Percentiles rank a stretch among this genome's conserved stretches.
These are phyloP conservation scores for Motacilla tschutschensis DNA, from an alignment of 2,113 vertebrate species.

Conservation along the genomic window DNA sequence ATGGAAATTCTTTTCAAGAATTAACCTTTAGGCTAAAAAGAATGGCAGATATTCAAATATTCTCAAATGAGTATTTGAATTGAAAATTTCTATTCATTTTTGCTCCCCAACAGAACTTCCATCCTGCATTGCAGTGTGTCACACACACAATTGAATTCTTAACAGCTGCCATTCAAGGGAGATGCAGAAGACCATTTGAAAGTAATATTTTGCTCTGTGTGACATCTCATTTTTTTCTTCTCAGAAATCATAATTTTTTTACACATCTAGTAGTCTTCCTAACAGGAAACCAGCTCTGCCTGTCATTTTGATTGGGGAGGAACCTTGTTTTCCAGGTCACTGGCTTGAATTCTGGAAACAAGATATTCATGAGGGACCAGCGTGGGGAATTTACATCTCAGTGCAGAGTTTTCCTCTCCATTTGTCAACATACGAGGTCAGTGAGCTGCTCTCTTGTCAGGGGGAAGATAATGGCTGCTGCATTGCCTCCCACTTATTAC, in stretches of 20 bases:
- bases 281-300: conserved; percentile 79
- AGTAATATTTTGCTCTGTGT: conserved; percentile 88
- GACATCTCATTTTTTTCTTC: conserved; percentile 85
- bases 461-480: conserved; percentile 86
- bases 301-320: conserved; percentile 89
- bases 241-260: conserved; percentile 91
- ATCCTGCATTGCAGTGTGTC: conserved; percentile 64
- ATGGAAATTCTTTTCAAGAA: conserved; percentile 78
- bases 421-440: conserved; percentile 94
- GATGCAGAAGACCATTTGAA: conserved; percentile 80
- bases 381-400: conserved; percentile 88
- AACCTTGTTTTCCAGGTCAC: conserved; percentile 87
- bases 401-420: conserved; percentile 91
- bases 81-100: conserved; percentile 71
- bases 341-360: conserved; percentile 80
- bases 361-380: conserved; percentile 84
- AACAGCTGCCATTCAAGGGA: conserved; percentile 80
- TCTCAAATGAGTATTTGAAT: conserved; percentile 72
- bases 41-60: conserved; percentile 77
- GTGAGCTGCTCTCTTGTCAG: conserved; percentile 80
- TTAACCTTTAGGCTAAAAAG: conserved; percentile 74
- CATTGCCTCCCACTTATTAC: conserved; percentile 85
- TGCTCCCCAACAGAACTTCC: conserved; percentile 63
- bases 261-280: conserved; percentile 83
- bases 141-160: conserved; percentile 74